Percentiles rank a stretch among this genome's conserved stretches.
These are phyloP conservation scores for Bombus picipes DNA, from an alignment of 1,140 invertebrate genomes.

Conservation along the genomic window DNA sequence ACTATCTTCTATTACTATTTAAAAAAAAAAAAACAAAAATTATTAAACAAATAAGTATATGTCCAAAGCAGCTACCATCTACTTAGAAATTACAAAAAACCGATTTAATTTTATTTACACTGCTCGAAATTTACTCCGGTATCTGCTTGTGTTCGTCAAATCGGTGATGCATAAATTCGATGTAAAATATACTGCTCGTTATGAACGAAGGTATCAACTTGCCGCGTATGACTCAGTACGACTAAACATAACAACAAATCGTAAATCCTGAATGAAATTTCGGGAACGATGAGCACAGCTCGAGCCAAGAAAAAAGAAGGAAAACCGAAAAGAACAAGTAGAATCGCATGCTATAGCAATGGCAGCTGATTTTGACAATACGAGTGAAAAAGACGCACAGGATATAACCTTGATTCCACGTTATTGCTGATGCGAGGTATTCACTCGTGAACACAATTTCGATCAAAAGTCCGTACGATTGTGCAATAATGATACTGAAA, in stretches of 20 bases:
- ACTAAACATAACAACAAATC: neutral
- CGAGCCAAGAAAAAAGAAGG: neutral
- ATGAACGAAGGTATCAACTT: neutral
- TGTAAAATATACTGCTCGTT: slow-evolving; percentile 7
- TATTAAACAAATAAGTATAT: neutral
- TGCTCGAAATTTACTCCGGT: neutral
- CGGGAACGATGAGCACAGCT: neutral
- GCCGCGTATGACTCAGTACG: neutral
- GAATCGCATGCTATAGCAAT: slow-evolving; percentile 66
- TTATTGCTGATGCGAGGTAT: slow-evolving; percentile 5
- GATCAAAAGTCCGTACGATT: slow-evolving; percentile 23
- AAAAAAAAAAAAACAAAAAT: neutral
- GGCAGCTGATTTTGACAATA: slow-evolving; percentile 83
- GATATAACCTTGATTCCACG: slow-evolving; percentile 73
- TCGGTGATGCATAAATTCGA: neutral
- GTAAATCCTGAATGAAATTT: slow-evolving; percentile 42
- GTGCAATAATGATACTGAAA: neutral
- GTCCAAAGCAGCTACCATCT: neutral
- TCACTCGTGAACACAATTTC: neutral
- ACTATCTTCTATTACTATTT: neutral
- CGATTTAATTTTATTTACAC: neutral
- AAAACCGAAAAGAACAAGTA: slow-evolving; percentile 5
- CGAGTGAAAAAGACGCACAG: slow-evolving; percentile 54
- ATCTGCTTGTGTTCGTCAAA: neutral
- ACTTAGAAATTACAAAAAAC: neutral